phyloP scores from a whole-genome alignment of 2,113 vertebrate genomes.

The Anguilla rostrata region DNA sequence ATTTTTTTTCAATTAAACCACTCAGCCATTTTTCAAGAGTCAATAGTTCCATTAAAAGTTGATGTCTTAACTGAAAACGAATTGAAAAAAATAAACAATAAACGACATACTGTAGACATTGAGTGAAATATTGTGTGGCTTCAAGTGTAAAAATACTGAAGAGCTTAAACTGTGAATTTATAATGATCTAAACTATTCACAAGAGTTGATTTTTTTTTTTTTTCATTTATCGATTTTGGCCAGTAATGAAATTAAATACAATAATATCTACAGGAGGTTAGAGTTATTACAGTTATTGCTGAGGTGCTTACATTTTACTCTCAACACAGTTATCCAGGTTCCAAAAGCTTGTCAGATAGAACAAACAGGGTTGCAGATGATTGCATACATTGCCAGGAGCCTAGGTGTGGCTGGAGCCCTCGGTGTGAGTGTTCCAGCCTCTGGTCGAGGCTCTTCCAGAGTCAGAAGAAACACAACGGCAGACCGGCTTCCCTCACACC shows the following conservation, averaged over 20 bases:
- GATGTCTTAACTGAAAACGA: background rate
- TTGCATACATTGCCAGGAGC: background rate
- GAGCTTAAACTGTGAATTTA: background rate
- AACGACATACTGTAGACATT: background rate
- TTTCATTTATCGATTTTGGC: background rate
- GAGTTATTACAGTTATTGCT: background rate
- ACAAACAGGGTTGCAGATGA: background rate
- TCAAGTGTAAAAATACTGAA: background rate
- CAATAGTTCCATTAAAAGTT: background rate
- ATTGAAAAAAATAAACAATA: background rate
- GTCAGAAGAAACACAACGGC: background rate
- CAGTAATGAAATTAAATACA: background rate
- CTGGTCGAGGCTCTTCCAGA: background rate
- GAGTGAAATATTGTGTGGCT: background rate
- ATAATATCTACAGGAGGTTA: background rate
- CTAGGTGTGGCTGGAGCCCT: background rate
- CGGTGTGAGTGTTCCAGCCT: constrained; percentile 19
- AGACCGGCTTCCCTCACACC: background rate
- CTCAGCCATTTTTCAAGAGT: background rate
- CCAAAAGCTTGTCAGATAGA: constrained; percentile 16
- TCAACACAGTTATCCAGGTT: background rate
- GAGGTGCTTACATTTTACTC: background rate
- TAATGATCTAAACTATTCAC: background rate
- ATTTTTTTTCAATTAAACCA: background rate
- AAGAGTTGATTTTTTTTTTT: background rate